Conservation (phyloP, 1,140 invertebrate species). For the Lineus longissimus region DNA sequence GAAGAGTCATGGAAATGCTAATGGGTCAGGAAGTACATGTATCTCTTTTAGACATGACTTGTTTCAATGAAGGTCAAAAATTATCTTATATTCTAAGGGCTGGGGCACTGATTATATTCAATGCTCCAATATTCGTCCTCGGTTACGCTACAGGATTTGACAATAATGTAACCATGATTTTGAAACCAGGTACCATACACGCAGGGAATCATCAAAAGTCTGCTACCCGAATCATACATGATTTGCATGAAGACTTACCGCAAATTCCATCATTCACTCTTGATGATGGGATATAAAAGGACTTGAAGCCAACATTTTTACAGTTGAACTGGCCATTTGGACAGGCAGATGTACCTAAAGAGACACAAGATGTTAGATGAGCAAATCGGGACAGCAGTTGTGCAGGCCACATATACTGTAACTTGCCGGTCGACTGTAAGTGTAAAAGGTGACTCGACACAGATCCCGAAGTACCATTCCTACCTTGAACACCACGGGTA, state of each 20-base stretch:
- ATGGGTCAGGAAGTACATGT: neutral
- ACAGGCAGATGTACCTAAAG: conserved; percentile 83
- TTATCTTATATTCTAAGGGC: too few relatives aligned
- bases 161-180: neutral
- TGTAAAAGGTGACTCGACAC: too few relatives aligned
- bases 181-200: neutral
- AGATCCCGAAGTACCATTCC: conserved; percentile 10
- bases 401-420: too few relatives aligned
- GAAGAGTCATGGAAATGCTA: neutral
- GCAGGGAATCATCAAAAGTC: too few relatives aligned
- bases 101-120: neutral
- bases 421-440: too few relatives aligned
- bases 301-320: conserved; percentile 78
- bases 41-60: neutral
- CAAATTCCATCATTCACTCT: conserved; percentile 96
- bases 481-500: conserved; percentile 30
- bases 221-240: too few relatives aligned
- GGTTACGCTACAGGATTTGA: neutral
- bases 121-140: neutral
- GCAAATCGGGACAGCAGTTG: too few relatives aligned
- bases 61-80: too few relatives aligned
- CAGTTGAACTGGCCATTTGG: conserved; percentile 84
- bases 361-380: conserved; percentile 6
- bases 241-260: too few relatives aligned
- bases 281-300: conserved; percentile 78